Percentiles rank a stretch among this genome's conserved stretches.
These are phyloP conservation scores for Oreochromis niloticus DNA, from an alignment of 2,113 vertebrate genomes.

Conservation along the genomic window DNA sequence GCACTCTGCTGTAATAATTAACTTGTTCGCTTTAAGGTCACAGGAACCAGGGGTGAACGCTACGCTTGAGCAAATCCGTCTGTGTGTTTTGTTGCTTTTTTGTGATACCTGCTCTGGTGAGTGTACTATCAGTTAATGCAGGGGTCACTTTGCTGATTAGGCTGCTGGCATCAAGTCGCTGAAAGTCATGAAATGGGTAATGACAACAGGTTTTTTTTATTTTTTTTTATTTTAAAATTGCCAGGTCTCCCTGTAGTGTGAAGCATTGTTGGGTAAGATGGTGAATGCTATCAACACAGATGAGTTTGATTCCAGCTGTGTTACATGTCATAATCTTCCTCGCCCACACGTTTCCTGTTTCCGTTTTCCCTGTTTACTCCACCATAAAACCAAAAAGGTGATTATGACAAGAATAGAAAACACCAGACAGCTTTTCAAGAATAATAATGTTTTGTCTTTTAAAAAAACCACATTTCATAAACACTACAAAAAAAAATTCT, in stretches of 20 bases:
- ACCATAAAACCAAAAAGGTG: not conserved
- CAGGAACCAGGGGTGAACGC: constrained; percentile 48
- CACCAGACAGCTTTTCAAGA: not conserved
- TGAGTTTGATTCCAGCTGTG: not conserved
- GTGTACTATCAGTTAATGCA: constrained; percentile 3
- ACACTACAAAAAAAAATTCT: not conserved
- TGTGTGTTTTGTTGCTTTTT: constrained; percentile 34
- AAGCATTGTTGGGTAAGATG: not conserved
- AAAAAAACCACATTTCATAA: not conserved
- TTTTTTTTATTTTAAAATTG: accelerated
- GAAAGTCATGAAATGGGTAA: not conserved
- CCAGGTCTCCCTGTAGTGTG: not conserved
- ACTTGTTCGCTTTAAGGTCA: constrained; percentile 27
- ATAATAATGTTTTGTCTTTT: not conserved
- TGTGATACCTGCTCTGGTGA: constrained; percentile 31
- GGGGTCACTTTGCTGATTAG: constrained; percentile 62
- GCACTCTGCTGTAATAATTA: constrained; percentile 63
- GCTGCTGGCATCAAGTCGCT: constrained; percentile 21
- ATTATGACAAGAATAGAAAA: not conserved
- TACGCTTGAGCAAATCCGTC: constrained; percentile 32
- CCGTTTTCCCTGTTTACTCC: not conserved
- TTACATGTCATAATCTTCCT: not conserved
- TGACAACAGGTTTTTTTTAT: not conserved
- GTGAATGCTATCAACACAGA: not conserved
- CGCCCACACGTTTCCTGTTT: not conserved